These are phyloP conservation scores for Lithophane semibrunnea DNA, from an alignment of 2,888 invertebrate species.

Conservation along the genomic window DNA sequence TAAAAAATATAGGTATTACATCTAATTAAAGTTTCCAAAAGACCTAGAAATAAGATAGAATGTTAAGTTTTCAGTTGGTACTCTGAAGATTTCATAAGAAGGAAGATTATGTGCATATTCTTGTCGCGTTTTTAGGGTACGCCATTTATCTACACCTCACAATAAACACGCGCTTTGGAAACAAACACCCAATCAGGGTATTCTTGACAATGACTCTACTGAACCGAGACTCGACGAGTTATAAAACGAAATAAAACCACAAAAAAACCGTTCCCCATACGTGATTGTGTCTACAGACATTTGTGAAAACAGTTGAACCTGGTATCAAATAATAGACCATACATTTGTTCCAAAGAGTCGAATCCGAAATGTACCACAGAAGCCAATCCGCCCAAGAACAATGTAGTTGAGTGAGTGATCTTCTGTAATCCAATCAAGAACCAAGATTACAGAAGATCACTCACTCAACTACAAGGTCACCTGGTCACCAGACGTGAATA, in stretches of 20 bases:
- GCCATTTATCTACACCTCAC: not conserved
- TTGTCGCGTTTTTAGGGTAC: not conserved
- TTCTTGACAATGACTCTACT: not conserved
- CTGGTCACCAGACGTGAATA: constrained; percentile 40
- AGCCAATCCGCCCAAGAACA: not conserved
- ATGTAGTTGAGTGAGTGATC: too few relatives aligned
- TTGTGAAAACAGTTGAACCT: not conserved
- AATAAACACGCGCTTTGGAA: not conserved
- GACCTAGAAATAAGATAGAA: not conserved
- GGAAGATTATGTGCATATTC: not conserved
- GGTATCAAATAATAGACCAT: not conserved
- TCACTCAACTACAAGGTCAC: constrained; percentile 32
- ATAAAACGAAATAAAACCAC: too few relatives aligned
- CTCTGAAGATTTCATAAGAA: not conserved
- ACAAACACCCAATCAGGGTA: not conserved
- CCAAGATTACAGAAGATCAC: constrained; percentile 13
- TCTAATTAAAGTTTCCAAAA: not conserved
- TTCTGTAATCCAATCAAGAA: too few relatives aligned
- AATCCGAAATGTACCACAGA: not conserved
- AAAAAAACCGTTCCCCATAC: not conserved
- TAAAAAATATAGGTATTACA: not conserved
- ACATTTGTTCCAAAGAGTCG: not conserved
- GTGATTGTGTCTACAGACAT: not conserved
- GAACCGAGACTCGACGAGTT: not conserved
- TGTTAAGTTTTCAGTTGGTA: not conserved